phyloP scores from a whole-genome alignment of 2,888 invertebrate species.

The Cosmia trapezina region DNA sequence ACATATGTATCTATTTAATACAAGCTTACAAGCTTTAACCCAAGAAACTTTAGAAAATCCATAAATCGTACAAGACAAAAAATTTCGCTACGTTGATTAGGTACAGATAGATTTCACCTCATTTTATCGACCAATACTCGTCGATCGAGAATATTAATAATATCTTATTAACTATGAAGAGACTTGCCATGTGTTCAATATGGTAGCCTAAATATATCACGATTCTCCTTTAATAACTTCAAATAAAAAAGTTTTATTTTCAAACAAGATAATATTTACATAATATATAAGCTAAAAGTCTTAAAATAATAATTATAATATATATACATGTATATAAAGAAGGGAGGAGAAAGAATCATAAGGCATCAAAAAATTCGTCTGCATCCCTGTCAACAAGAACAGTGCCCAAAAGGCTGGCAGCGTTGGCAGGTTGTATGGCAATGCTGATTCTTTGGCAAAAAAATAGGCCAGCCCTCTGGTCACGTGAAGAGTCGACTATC shows the following conservation, averaged over 20 bases:
- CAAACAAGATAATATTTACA: neutral
- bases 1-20: neutral
- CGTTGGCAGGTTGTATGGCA: neutral
- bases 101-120: neutral
- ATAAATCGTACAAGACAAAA: neutral
- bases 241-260: constrained; percentile 1
- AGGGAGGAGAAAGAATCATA: neutral
- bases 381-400: too few relatives aligned
- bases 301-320: neutral
- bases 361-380: too few relatives aligned
- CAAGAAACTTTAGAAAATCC: neutral
- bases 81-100: neutral
- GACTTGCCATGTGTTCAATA: constrained; percentile 49
- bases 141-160: constrained; percentile 10
- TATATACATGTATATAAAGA: neutral
- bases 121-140: constrained; percentile 5
- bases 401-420: neutral
- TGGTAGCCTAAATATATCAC: constrained; percentile 27
- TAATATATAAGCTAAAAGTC: neutral
- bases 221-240: neutral
- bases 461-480: neutral
- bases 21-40: neutral
- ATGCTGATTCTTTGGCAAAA: neutral
- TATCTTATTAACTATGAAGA: constrained; percentile 17
- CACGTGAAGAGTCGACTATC: neutral